Base-by-base conservation (phyloP, 2,113 vertebrate species). In the Illadopsis cleaveri region DNA sequence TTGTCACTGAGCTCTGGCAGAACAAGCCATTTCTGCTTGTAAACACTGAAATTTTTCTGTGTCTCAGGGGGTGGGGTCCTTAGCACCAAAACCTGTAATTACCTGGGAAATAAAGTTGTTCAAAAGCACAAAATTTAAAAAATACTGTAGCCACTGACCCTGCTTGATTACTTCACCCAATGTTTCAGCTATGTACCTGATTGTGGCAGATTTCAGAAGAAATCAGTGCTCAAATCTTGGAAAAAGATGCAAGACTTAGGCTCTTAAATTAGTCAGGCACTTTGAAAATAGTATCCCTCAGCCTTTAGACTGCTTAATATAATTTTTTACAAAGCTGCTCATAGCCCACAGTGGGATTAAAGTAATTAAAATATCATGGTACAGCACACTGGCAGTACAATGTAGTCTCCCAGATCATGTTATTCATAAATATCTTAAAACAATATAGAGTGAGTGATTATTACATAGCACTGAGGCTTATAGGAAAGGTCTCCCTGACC, bases 301-400 rank as follows among this genome's bases (percentile, higher is more conserved):
- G 56, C 38, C 68, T 91, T 88, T 89, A 72, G 79, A 80, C 42
- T 54, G 42, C 40, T 90, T 94, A 92, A 86, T 85, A 48, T 31
- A 62, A 72, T 93, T 93, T 95, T 95, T 79, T 66, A 90, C 81
- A 93, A 95, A 96, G 88, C 69, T 84, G 69, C 57, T 95, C 76
- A 44, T 65, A 82, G 89, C 69, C 76, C 70, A 61, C 20, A 56
- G 79, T 77, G 58, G 64, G 79, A 94, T 93, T 86, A 83, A 82
- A 84, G 66, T 84, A 82, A 94, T 94, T 94, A 78, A 96, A 94
- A 72, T 89, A 88, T 71, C 75, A 68, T 68, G 79, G 85, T 62
- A 25, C 18, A 23, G 30, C 6, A 3, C 92, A 66, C 0, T 85
- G 70, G 70, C 83, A 78, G 44, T 30, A 62, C 78, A 38, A 82